These are phyloP conservation scores for Merluccius polli DNA, from an alignment of 2,797 vertebrate species.

Conservation along the genomic window DNA sequence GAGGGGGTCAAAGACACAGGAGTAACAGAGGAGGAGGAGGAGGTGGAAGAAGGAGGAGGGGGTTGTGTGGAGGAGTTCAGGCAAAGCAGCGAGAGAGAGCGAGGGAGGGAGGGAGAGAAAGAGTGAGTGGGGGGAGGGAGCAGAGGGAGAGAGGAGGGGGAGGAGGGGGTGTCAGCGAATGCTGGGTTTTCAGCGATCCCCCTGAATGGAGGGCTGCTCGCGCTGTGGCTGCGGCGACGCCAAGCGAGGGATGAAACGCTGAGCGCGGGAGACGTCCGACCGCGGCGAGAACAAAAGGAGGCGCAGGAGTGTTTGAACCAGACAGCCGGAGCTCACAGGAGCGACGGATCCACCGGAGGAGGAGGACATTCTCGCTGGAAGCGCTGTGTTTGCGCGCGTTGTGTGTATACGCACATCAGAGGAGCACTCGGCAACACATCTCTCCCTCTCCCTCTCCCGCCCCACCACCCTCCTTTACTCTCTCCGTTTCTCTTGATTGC, in stretches of 20 bases:
- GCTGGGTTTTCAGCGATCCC: conserved; percentile 40
- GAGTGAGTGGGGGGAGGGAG: conserved; percentile 24
- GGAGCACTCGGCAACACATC: conserved; percentile 22
- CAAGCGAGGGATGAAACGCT: conserved; percentile 25
- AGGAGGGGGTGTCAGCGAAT: conserved; percentile 32
- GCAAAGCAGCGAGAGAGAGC: conserved; percentile 26
- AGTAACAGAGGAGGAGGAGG: conserved; percentile 26
- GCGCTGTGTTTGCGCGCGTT: not conserved
- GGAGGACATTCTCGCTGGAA: conserved; percentile 26
- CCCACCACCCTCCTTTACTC: conserved; percentile 24
- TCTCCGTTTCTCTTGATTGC: conserved; percentile 14
- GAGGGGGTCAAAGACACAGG: conserved; percentile 45
- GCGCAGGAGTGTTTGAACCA: conserved; percentile 12
- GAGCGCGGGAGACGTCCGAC: conserved; percentile 8
- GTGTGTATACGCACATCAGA: not conserved
- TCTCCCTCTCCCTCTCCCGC: conserved; percentile 17
- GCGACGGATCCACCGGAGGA: not conserved
- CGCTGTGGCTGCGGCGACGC: conserved; percentile 27
- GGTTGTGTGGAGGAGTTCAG: conserved; percentile 31
- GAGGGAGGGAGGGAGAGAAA: conserved; percentile 16
- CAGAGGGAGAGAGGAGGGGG: conserved; percentile 37
- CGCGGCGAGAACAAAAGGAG: conserved; percentile 22
- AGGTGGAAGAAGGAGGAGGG: conserved; percentile 21
- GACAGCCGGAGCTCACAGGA: conserved; percentile 20
- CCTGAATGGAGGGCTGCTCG: conserved; percentile 44